These are phyloP conservation scores for Lineus longissimus DNA, from an alignment of 1,140 invertebrate species.

Conservation along the genomic window DNA sequence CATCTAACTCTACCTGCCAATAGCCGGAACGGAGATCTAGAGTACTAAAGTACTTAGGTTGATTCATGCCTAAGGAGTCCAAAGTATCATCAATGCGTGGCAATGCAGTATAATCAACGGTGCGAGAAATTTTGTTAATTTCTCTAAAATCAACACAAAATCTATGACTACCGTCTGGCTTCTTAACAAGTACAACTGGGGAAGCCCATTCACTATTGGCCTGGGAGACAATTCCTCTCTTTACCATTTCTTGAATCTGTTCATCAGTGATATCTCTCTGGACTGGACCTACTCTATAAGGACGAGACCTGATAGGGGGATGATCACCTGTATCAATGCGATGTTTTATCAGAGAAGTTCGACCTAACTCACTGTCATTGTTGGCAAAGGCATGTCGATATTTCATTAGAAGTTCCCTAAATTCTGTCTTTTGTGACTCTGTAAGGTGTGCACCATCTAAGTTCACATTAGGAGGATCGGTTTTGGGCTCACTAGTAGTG, in stretches of 20 bases:
- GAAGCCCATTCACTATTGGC: slow-evolving; percentile 31
- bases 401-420: slow-evolving; percentile 10
- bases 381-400: slow-evolving; percentile 14
- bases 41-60: slow-evolving; percentile 22
- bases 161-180: slow-evolving; percentile 26
- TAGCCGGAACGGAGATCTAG: slow-evolving; percentile 33
- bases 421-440: neutral
- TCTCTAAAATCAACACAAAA: slow-evolving; percentile 34
- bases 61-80: slow-evolving; percentile 15
- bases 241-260: too few relatives aligned
- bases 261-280: too few relatives aligned
- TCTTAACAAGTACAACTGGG: slow-evolving; percentile 34
- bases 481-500: too few relatives aligned
- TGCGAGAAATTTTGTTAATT: slow-evolving; percentile 28
- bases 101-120: slow-evolving; percentile 26
- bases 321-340: slow-evolving; percentile 16
- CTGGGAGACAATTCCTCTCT: too few relatives aligned
- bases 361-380: slow-evolving; percentile 13
- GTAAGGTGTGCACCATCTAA: neutral
- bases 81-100: slow-evolving; percentile 37
- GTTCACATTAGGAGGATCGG: too few relatives aligned
- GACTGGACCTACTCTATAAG: too few relatives aligned
- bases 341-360: slow-evolving; percentile 15
- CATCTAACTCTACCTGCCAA: slow-evolving; percentile 51
- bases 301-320: slow-evolving; percentile 10